phyloP scores from a whole-genome alignment of 1,140 invertebrate species.

The Tetranychus cinnabarinus region DNA sequence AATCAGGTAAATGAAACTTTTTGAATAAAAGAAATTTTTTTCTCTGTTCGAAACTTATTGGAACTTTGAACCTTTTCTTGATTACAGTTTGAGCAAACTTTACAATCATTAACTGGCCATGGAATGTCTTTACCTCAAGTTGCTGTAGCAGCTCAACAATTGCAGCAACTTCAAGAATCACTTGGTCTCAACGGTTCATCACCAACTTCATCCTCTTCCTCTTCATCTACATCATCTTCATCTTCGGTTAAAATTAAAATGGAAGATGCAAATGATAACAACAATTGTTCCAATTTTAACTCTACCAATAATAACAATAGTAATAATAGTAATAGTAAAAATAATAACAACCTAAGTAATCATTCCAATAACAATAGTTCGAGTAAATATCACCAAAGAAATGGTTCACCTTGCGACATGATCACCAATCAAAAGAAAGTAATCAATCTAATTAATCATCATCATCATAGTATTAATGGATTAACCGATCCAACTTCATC shows the following conservation, averaged over 20 bases:
- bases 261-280: not conserved
- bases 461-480: not conserved
- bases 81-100: slow-evolving; percentile 17
- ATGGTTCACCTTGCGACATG: not conserved
- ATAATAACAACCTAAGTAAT: not conserved
- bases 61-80: not conserved
- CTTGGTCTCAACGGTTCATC: not conserved
- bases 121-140: slow-evolving; percentile 38
- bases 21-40: too few relatives aligned
- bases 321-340: not conserved
- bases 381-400: not conserved
- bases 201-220: not conserved
- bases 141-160: slow-evolving; percentile 34
- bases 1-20: slow-evolving; percentile 22
- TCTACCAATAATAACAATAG: not conserved
- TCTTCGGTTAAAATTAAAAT: not conserved
- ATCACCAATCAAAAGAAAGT: not conserved
- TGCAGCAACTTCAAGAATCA: slow-evolving; percentile 33
- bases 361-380: not conserved
- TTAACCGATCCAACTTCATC: too few relatives aligned
- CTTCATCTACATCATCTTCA: not conserved
- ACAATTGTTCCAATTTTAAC: not conserved
- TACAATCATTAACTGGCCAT: slow-evolving; percentile 15
- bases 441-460: not conserved
- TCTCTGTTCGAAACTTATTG: not conserved